Evolutionary conservation across 2,888 invertebrate genomes (phyloP).

Genomic region (Drosophila barbarae): DNA sequence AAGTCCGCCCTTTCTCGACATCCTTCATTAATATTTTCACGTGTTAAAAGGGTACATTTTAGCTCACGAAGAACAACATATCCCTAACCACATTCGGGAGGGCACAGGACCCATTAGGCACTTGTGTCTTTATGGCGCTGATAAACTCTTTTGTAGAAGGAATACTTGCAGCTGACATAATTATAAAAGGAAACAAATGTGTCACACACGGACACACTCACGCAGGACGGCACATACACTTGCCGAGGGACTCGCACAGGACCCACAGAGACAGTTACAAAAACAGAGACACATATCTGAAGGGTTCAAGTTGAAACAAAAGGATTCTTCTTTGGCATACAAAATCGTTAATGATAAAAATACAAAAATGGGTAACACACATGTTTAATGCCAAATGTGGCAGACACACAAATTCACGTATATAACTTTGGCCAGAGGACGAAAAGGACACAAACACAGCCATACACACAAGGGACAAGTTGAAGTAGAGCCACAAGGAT

Average conservation of each 20-base stretch:
- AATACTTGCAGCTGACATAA: constrained; percentile 75
- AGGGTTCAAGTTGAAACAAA: constrained; percentile 61
- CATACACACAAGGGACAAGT: constrained; percentile 10
- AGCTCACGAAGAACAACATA: constrained; percentile 10
- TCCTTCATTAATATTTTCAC: constrained; percentile 6
- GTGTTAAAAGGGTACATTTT: constrained; percentile 3
- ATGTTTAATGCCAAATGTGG: constrained; percentile 51
- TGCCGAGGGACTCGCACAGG: constrained; percentile 52
- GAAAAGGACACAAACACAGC: constrained; percentile 52
- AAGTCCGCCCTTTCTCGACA: background rate
- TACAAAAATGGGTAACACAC: constrained; percentile 60
- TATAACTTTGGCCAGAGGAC: constrained; percentile 50
- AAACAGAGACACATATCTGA: constrained; percentile 47
- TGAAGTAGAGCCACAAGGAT: background rate
- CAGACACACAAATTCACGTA: constrained; percentile 32
- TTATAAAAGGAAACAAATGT: constrained; percentile 73
- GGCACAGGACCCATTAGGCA: constrained; percentile 20
- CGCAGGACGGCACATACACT: constrained; percentile 22
- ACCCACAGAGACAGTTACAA: constrained; percentile 39
- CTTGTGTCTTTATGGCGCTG: constrained; percentile 46
- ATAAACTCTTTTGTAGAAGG: constrained; percentile 65
- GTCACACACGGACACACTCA: constrained; percentile 48
- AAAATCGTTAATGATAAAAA: constrained; percentile 62
- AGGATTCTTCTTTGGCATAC: constrained; percentile 62
- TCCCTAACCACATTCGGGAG: constrained; percentile 15